Evolutionary conservation across 2,797 vertebrate genomes (phyloP).

Genomic region (Leuciscus waleckii): DNA sequence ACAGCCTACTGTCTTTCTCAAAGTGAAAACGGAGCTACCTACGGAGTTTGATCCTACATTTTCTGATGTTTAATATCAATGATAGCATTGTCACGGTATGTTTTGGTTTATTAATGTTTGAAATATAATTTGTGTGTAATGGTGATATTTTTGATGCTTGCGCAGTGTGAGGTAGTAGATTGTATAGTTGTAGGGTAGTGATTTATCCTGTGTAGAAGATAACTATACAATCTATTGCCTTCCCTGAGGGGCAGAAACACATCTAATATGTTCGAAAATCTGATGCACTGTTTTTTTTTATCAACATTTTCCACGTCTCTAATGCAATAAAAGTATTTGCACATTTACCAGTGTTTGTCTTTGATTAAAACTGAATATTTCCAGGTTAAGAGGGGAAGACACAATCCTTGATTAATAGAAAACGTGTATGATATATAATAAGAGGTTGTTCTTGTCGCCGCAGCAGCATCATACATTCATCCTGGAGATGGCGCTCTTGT

Average conservation of each 20-base stretch:
- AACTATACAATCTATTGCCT: constrained; percentile 99
- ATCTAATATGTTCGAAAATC: background rate
- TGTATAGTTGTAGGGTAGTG: constrained; percentile 97
- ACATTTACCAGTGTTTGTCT: background rate
- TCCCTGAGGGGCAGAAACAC: constrained; percentile 86
- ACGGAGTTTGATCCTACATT: background rate
- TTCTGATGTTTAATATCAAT: background rate
- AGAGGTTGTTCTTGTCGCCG: background rate
- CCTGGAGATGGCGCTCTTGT: constrained; percentile 57
- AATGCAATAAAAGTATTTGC: constrained; percentile 4
- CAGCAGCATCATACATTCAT: background rate
- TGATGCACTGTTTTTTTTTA: background rate
- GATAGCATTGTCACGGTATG: constrained; percentile 1
- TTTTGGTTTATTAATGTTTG: background rate
- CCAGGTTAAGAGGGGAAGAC: background rate
- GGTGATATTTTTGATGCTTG: constrained; percentile 71
- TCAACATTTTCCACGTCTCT: background rate
- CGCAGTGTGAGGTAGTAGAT: constrained; percentile 97
- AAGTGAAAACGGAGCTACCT: constrained; percentile 73
- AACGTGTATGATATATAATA: too few species aligned
- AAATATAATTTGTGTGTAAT: background rate
- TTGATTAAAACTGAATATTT: background rate
- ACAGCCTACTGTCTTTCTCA: constrained; percentile 99
- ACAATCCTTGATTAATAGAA: background rate
- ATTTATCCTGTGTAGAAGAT: constrained; percentile 94